Base-by-base conservation (phyloP, 2,113 vertebrate species). In the Strix uralensis region DNA sequence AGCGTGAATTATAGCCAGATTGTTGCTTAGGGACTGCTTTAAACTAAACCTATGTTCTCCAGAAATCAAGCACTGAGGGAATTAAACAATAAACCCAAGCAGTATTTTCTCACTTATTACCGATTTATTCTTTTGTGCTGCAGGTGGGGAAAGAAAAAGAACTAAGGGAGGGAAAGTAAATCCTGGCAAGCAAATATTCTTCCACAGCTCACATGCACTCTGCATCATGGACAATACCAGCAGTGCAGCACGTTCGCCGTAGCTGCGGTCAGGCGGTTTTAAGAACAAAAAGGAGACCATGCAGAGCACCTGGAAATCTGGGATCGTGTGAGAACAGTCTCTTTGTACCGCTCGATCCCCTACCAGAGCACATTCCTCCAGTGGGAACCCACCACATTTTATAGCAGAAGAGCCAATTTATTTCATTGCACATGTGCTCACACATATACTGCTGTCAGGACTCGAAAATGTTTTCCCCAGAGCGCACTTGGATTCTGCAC, bases 61-160 rank as follows among this genome's bases (percentile, higher is more conserved):
- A 94, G 93, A 88, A 96, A 96, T 88, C 91, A 90, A 49, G 51
- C 49, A 55, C 86, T 66, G 58, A 91, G 87, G 91, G 91, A 95
- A 95, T 91, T 90, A 88, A 95, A 87, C 84, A 94, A 95, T 91
- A 97, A 97, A 93, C 70, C 70, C 61, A 80, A 86, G 78, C 61
- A 58, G n/a, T 96, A 96, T 95, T 95, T 95, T 89, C 89, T 94
- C 58, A 82, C 81, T 95, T 95, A 89, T 26, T 95, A 85, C 29
- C 38, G 7, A 94, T 88, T 92, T 95, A 89, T 70, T 90, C 71
- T 66, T 57, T 80, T 70, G 79, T 77, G 84, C 42, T 77, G 55
- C 59, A 92, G 62, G 74, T 85, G 46, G 49, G 20, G 42, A 85
- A 85, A 65, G 27, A 58, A 57, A 84, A 52, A 58, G 61, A 73